These are phyloP conservation scores for Acromyrmex heyeri DNA, from an alignment of 1,140 invertebrate species.

Conservation along the genomic window DNA sequence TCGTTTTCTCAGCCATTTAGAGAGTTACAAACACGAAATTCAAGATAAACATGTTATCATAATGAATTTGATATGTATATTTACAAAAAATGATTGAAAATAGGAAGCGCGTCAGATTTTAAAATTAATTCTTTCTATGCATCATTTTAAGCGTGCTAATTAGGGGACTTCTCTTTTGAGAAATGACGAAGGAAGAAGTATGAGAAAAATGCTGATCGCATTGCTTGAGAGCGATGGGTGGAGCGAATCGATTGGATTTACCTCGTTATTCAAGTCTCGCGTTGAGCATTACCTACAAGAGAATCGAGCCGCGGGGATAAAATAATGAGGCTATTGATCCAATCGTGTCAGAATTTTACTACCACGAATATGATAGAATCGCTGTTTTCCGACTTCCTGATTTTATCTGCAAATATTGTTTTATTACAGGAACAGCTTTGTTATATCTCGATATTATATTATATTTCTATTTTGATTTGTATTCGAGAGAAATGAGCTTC, in stretches of 20 bases:
- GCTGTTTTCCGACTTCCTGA: slow-evolving; percentile 40
- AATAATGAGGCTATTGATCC: slow-evolving; percentile 63
- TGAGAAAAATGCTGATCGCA: slow-evolving; percentile 48
- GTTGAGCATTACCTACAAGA: slow-evolving; percentile 41
- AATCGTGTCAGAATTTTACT: slow-evolving; percentile 53
- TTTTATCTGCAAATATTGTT: slow-evolving; percentile 51
- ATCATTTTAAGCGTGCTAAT: slow-evolving; percentile 32
- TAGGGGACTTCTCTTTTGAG: slow-evolving; percentile 17
- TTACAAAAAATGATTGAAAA: background rate
- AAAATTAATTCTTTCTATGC: background rate
- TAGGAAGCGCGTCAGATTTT: background rate
- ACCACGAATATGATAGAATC: slow-evolving; percentile 26
- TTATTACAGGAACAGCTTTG: slow-evolving; percentile 33
- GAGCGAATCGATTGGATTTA: slow-evolving; percentile 55
- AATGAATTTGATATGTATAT: background rate
- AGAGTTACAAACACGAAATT: background rate
- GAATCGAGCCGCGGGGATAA: slow-evolving; percentile 47
- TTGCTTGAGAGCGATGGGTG: slow-evolving; percentile 30
- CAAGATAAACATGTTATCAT: slow-evolving; percentile 4
- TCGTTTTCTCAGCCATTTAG: background rate
- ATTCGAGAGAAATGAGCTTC: background rate
- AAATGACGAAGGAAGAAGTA: slow-evolving; percentile 21
- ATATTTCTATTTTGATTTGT: slow-evolving; percentile 8
- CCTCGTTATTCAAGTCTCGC: slow-evolving; percentile 57
- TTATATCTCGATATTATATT: slow-evolving; percentile 27